phyloP scores from a whole-genome alignment of 2,113 vertebrate genomes.

The Takifugu flavidus region DNA sequence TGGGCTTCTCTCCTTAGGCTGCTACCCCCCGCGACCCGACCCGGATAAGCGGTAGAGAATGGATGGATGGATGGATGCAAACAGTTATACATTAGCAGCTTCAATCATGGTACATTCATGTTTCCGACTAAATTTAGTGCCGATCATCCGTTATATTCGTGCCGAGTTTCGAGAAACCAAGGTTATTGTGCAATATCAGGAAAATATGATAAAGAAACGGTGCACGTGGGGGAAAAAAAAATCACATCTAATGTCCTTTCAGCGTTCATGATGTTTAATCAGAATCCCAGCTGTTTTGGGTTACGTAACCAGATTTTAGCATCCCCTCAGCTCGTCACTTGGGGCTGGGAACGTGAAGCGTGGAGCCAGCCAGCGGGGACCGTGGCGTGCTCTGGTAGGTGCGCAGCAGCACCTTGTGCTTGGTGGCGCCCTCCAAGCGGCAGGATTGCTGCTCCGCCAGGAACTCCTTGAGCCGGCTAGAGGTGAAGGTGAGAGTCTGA shows the following conservation, averaged over 20 bases:
- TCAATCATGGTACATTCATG: conserved; percentile 56
- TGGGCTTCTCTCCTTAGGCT: too few species aligned
- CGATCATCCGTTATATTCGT: conserved; percentile 12
- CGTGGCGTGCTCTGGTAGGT: conserved; percentile 78
- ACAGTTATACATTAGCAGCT: conserved; percentile 65
- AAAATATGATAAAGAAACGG: conserved; percentile 33
- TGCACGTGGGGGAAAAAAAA: conserved; percentile 21
- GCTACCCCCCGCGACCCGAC: too few species aligned
- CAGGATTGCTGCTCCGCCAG: conserved; percentile 84
- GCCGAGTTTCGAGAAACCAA: conserved; percentile 11
- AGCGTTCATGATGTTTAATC: background rate
- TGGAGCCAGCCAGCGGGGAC: conserved; percentile 70
- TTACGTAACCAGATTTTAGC: background rate
- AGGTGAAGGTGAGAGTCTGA: conserved; percentile 94
- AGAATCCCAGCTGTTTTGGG: conserved; percentile 12
- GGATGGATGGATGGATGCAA: too few species aligned
- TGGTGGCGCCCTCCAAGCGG: conserved; percentile 79
- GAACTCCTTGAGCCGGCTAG: conserved; percentile 88
- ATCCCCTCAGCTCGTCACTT: conserved; percentile 57
- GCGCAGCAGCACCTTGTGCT: conserved; percentile 93
- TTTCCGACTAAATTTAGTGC: conserved; percentile 18
- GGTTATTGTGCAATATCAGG: conserved; percentile 33
- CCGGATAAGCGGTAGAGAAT: too few species aligned
- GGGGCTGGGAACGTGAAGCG: conserved; percentile 30
- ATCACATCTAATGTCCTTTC: conserved; percentile 28